phyloP scores from a whole-genome alignment of 2,888 invertebrate species.

The Alviniconcha strummeri region DNA sequence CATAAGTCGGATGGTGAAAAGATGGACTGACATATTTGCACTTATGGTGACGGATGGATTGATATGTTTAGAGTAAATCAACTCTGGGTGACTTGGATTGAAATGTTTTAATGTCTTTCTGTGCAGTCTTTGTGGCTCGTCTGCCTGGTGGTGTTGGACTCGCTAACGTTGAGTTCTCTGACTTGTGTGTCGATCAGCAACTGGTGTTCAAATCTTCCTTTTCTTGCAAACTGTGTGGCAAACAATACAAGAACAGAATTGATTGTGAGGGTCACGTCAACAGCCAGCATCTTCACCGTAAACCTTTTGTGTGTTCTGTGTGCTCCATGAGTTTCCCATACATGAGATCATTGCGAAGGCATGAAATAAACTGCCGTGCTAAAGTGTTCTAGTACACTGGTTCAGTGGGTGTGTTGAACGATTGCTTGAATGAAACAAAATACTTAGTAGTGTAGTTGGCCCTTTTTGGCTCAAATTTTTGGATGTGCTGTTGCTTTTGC shows the following conservation, averaged over 20 bases:
- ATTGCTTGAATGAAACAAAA: no score
- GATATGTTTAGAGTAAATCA: no score
- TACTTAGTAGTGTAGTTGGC: no score
- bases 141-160: constrained; percentile 19
- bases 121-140: constrained; percentile 30
- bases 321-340: constrained; percentile 40
- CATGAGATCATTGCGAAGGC: constrained; percentile 38
- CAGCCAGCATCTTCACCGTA: constrained; percentile 38
- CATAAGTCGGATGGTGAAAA: no score
- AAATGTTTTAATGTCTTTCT: constrained; percentile 12
- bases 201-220: constrained; percentile 9
- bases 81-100: no score
- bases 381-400: not conserved
- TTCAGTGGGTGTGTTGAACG: no score
- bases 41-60: no score
- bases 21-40: no score
- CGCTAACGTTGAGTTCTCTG: constrained; percentile 2
- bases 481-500: no score
- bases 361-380: constrained; percentile 36
- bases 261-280: constrained; percentile 43
- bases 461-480: no score
- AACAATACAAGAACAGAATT: constrained; percentile 41
- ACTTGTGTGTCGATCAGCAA: constrained; percentile 7
- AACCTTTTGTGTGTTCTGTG: constrained; percentile 36
- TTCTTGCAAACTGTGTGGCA: constrained; percentile 38